These are phyloP conservation scores for Raphicerus campestris DNA, from an alignment of 2,113 vertebrate genomes.

Conservation along the genomic window DNA sequence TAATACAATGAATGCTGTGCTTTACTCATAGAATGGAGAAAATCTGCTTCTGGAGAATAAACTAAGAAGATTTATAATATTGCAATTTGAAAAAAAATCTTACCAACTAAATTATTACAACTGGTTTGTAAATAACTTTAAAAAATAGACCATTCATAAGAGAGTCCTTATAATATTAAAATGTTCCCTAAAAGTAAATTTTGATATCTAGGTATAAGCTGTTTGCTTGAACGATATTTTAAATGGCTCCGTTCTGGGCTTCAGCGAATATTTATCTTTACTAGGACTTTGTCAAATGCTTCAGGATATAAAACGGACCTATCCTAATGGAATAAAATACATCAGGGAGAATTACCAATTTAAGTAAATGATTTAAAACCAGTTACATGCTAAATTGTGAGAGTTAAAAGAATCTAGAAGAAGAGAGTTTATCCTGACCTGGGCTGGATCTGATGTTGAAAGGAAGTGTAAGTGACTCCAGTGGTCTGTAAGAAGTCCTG, in stretches of 20 bases:
- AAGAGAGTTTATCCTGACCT: background rate
- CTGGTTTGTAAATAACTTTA: background rate
- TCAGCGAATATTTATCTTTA: background rate
- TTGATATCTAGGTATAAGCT: background rate
- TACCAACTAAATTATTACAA: background rate
- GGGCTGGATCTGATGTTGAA: background rate
- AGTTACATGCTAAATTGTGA: background rate
- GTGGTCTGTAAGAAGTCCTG: rapidly evolving
- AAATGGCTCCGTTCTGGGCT: background rate
- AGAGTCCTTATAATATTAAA: background rate
- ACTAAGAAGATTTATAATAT: background rate
- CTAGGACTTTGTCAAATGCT: background rate
- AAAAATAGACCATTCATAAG: background rate
- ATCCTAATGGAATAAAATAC: background rate
- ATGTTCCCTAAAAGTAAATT: background rate
- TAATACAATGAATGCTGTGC: background rate
- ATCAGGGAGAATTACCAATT: background rate
- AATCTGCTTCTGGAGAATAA: background rate
- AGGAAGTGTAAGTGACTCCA: too few species aligned
- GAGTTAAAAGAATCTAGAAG: background rate
- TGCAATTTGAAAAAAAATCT: background rate
- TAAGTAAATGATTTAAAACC: background rate
- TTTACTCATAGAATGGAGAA: background rate
- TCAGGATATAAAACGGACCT: background rate
- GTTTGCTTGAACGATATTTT: background rate